Conservation (phyloP, 2,888 invertebrate genomes). For the Tillus elongatus region DNA sequence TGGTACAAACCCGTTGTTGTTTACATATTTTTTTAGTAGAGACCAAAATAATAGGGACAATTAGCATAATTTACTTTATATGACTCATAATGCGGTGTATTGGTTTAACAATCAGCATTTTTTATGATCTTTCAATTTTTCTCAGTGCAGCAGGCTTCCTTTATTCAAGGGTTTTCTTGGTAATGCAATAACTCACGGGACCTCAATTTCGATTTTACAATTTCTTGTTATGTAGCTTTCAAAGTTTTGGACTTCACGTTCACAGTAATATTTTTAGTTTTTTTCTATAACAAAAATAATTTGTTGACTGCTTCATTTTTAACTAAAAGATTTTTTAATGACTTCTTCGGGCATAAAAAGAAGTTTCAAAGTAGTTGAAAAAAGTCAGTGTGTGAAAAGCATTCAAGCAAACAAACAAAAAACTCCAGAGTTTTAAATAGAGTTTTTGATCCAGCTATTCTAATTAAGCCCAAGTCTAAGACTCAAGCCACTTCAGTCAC, state of each 20-base stretch:
- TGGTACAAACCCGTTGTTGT: constrained; percentile 12
- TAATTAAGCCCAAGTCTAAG: too few species aligned
- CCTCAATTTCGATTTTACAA: constrained; percentile 13
- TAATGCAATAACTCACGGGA: constrained; percentile 10
- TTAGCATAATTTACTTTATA: constrained; percentile 9
- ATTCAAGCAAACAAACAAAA: too few species aligned
- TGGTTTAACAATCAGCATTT: constrained; percentile 12
- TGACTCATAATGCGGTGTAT: not conserved
- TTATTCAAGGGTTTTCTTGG: constrained; percentile 1
- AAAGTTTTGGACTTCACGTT: constrained; percentile 15
- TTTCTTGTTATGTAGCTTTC: constrained; percentile 14
- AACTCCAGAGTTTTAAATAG: too few species aligned
- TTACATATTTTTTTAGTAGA: constrained; percentile 13
- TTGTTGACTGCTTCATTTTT: too few species aligned
- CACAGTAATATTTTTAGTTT: too few species aligned
- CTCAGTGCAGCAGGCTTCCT: constrained; percentile 11
- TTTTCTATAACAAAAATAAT: too few species aligned
- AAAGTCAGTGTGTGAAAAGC: too few species aligned
- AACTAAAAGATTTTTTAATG: too few species aligned
- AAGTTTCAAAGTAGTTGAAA: too few species aligned
- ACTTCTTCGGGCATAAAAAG: too few species aligned
- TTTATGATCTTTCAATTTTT: constrained; percentile 16
- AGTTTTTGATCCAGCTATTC: too few species aligned
- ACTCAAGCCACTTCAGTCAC: too few species aligned
- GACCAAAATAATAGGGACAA: constrained; percentile 14